Evolutionary conservation across 2,888 invertebrate species (phyloP).

Genomic region (Lepidocyrtinus sp.): DNA sequence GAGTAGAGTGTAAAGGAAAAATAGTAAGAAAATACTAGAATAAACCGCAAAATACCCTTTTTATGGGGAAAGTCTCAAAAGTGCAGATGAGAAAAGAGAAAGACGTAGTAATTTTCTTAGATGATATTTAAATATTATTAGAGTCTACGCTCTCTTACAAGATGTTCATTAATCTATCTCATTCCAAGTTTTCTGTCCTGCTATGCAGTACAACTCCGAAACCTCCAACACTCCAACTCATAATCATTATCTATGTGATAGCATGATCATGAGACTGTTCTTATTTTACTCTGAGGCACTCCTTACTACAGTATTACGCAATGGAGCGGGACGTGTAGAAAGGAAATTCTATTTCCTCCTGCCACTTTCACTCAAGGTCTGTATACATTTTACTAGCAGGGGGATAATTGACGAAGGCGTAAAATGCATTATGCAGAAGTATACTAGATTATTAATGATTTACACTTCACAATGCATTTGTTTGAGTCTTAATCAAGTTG

Average conservation of each 20-base stretch:
- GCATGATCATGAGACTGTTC: neutral
- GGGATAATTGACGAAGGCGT: no score
- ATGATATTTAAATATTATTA: slow-evolving; percentile 54
- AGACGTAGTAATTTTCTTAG: slow-evolving; percentile 39
- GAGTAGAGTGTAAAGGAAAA: neutral
- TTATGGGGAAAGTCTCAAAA: neutral
- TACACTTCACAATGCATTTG: no score
- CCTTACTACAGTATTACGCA: no score
- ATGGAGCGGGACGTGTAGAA: no score
- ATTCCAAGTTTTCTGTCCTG: slow-evolving; percentile 18
- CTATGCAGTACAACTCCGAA: no score
- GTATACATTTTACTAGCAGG: no score
- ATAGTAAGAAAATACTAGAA: slow-evolving; percentile 9
- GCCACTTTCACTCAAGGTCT: no score
- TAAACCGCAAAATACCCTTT: neutral
- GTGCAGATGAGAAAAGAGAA: neutral
- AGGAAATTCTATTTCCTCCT: neutral
- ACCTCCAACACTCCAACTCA: slow-evolving; percentile 26
- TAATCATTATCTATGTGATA: neutral
- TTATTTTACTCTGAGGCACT: neutral
- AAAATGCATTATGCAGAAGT: no score
- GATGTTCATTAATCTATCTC: slow-evolving; percentile 47
- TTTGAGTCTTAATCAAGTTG: no score
- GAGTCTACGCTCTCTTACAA: slow-evolving; percentile 20
- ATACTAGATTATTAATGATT: no score